Evolutionary conservation across 2,113 vertebrate genomes (phyloP).

Genomic region (Chlorodrepanis virens): DNA sequence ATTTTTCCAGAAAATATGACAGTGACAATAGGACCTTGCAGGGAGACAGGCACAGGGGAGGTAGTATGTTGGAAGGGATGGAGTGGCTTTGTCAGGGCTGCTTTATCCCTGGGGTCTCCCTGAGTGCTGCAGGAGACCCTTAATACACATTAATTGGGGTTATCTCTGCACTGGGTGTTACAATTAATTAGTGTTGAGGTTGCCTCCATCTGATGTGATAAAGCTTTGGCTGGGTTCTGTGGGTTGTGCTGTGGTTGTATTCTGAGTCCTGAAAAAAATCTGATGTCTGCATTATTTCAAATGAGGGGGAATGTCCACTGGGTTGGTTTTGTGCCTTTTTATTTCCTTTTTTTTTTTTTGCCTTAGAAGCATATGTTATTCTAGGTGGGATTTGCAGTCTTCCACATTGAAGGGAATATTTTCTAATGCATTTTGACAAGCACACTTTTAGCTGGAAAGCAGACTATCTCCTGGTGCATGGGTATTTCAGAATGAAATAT

Average conservation of each 20-base stretch:
- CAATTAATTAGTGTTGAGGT: not conserved
- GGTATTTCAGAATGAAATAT: not conserved
- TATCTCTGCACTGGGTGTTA: not conserved
- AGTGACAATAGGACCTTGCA: not conserved
- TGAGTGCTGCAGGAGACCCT: not conserved
- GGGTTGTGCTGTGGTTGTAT: not conserved
- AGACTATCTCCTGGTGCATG: not conserved
- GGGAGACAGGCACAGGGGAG: not conserved
- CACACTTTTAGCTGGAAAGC: not conserved
- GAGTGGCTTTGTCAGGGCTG: not conserved
- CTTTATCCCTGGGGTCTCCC: not conserved
- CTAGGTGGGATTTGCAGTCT: not conserved
- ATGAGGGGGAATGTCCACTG: not conserved
- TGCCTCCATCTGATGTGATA: not conserved
- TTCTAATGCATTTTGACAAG: not conserved
- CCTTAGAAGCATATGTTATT: not conserved
- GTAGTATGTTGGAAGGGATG: not conserved
- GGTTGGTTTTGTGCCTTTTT: not conserved
- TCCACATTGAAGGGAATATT: not conserved
- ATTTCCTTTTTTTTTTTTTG: rapidly evolving
- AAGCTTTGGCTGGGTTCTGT: not conserved
- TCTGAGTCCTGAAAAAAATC: not conserved
- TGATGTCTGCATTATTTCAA: not conserved
- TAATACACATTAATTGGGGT: not conserved
- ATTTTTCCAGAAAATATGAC: no score